These are phyloP conservation scores for Erpornis zantholeuca DNA, from an alignment of 2,113 vertebrate species.

Conservation along the genomic window DNA sequence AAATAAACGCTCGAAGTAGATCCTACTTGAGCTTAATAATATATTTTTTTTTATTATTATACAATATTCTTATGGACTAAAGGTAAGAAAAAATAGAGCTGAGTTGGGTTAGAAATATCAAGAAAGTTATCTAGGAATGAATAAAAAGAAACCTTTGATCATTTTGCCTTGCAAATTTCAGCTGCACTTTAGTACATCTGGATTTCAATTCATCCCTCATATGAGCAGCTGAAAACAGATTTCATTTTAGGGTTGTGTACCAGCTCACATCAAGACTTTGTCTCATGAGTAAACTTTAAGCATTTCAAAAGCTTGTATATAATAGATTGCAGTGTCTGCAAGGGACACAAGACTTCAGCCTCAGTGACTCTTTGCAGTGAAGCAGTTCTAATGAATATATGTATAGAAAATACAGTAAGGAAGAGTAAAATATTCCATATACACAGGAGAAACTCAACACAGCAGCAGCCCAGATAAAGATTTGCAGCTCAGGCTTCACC, in stretches of 20 bases:
- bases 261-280: neutral
- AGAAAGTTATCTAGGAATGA: neutral
- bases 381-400: neutral
- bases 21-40: neutral
- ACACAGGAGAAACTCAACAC: neutral
- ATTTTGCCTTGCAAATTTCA: neutral
- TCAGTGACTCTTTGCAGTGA: neutral
- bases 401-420: neutral
- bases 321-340: neutral
- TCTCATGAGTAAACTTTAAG: neutral
- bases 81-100: neutral
- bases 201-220: neutral
- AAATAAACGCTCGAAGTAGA: neutral
- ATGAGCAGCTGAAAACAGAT: neutral
- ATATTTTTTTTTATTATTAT: neutral
- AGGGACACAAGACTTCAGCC: neutral
- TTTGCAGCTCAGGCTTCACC: neutral
- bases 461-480: neutral
- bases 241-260: neutral
- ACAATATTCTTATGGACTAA: neutral
- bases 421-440: neutral
- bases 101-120: neutral
- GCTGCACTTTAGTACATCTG: neutral
- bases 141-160: neutral
- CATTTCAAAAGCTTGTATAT: neutral